Base-by-base conservation (phyloP, 2,797 vertebrate species). In the Xiphorhynchus erythropygius region DNA sequence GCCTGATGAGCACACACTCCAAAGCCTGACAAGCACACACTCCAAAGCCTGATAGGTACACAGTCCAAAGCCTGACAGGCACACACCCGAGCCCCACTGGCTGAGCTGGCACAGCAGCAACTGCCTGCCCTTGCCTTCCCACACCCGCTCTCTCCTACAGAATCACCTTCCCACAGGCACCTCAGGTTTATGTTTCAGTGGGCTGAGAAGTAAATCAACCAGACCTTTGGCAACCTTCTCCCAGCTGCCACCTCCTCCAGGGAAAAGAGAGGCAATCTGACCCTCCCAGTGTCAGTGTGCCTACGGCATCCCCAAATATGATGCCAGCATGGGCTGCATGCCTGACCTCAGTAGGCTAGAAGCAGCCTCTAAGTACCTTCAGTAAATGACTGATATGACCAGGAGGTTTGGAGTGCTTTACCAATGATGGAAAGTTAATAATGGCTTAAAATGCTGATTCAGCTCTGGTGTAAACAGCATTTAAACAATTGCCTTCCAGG, bases 41-140 rank as follows among this genome's bases (percentile, higher is more conserved):
- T 80, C 46, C 0, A 0, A 46, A 46, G 44, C 30, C 21, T 59
- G 2, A n/a, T n/a, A n/a, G n/a, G n/a, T n/a, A 41, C 42, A 23
- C 15, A 0, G 28, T 80, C 46, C 0, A 0, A 46, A 46, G 44
- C 30, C 21, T 59, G 1, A 0, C 3, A n/a, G 1, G 32, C 1
- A 0, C 42, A 23, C 15, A 0, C 16, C 18, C 1, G 0, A 70
- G 56, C 6, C 41, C 41, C 25, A 0, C 17, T 23, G 8, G 1
- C n/a, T 3, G 3, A 67, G 22, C 10, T 5, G 50, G 33, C n/a
- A 64, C 0, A 0, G 59, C 35, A 65, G 47, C 22, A 27, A 18
- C 0, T 1, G 1, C 19, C 46, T 47, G 41, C 2, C 65, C 42
- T 49, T n/a, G 39, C 11, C 24, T 28, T 73, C 59, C 52, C 35